Evolutionary conservation across 2,797 vertebrate species (phyloP), one percentile per base, ranked within the genome.

Genomic region (Sphenopsis melanotis): DNA sequence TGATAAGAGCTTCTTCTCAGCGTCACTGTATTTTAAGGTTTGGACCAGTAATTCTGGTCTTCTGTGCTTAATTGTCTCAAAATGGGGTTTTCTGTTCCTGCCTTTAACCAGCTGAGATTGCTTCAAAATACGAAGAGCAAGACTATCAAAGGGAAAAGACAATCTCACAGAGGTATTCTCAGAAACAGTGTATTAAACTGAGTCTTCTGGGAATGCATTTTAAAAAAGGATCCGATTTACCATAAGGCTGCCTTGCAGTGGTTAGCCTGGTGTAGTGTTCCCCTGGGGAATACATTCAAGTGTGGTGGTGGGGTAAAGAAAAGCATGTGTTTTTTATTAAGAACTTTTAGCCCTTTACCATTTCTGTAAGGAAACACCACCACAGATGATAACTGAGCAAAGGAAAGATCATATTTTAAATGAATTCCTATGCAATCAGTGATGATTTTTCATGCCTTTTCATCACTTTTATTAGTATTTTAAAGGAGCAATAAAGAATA

Each of bases 291-390:
- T 94, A 95, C 70, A 79, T 91, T 97, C 96, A 95, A 97, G 95
- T 90, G 89, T 86, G 83, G 93, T 96, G 84, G 70, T 90, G 90
- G 76, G 97, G 96, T 96, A 84, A 89, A 96, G 95, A 89, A 94
- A 95, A 83, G 76, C 97, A 97, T 97, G 90, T 98, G 97, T 89
- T 98, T 97, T 96, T 95, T 95, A 97, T 98, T 98, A 98, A 95
- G 90, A 84, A 92, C 92, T 96, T 95, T 92, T 94, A 96, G 94
- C 78, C 95, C 94, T 97, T 97, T 95, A 95, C 95, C 90, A 91
- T 97, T 97, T 96, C 83, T 95, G 96, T 97, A 97, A 94, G 94
- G 96, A 95, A 97, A 95, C 76, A 92, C 97, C 95, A 97, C 70
- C 84, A 78, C 82, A 64, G 66, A 97, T 95, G 96, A 97, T 97